Conservation (phyloP, 1,140 invertebrate genomes). For the Bombus cullumanus region DNA sequence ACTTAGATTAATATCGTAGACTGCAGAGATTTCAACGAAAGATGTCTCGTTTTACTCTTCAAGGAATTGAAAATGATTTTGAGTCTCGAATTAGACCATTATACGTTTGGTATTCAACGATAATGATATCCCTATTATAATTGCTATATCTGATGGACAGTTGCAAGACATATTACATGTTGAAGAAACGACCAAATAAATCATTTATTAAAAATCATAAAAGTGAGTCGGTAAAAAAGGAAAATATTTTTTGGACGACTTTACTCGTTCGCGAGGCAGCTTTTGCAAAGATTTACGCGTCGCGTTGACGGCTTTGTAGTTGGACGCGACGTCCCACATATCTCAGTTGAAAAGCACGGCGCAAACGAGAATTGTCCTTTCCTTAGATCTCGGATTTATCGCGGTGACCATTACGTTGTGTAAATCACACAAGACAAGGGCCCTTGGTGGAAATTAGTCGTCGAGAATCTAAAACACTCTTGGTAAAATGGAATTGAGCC, state of each 20-base stretch:
- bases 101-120: not conserved
- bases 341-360: slow-evolving; percentile 57
- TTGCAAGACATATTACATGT: not conserved
- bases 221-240: slow-evolving; percentile 15
- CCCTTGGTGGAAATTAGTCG: slow-evolving; percentile 68
- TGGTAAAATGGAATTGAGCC: slow-evolving; percentile 37
- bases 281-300: slow-evolving; percentile 67
- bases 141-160: not conserved
- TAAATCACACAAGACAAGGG: slow-evolving; percentile 62
- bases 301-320: slow-evolving; percentile 75
- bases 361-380: slow-evolving; percentile 67
- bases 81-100: not conserved
- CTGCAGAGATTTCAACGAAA: not conserved
- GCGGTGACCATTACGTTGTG: slow-evolving; percentile 54
- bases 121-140: too few relatives aligned
- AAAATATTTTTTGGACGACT: slow-evolving; percentile 27
- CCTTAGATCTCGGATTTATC: slow-evolving; percentile 74
- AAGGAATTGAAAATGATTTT: not conserved
- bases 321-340: slow-evolving; percentile 67
- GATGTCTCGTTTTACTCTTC: not conserved
- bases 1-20: not conserved
- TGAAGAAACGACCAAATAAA: not conserved
- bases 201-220: slow-evolving; percentile 16
- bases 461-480: slow-evolving; percentile 15
- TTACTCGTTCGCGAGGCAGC: slow-evolving; percentile 43